Conservation (phyloP, 2,888 invertebrate genomes). For the Himalopsyche anomala region DNA sequence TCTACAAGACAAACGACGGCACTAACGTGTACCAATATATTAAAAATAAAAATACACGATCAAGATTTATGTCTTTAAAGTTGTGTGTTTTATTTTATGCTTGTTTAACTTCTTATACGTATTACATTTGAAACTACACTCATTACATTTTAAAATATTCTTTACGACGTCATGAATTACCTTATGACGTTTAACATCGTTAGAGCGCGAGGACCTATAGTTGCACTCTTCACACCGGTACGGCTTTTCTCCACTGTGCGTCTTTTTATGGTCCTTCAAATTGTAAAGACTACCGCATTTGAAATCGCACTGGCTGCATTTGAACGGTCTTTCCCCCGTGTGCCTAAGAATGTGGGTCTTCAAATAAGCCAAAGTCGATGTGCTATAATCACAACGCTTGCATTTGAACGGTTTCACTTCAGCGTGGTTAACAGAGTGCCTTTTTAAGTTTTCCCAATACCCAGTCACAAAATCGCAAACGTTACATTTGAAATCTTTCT, state of each 20-base stretch:
- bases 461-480: background rate
- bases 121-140: too few species aligned
- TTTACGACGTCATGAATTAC: background rate
- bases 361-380: background rate
- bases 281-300: background rate
- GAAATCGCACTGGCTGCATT: background rate
- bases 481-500: constrained; percentile 17
- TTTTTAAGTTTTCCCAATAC: background rate
- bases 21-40: too few species aligned
- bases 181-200: background rate
- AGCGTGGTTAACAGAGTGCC: background rate
- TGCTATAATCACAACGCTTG: background rate
- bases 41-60: too few species aligned
- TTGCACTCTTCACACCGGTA: background rate
- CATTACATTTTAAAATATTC: background rate
- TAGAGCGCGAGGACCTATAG: background rate
- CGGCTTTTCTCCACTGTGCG: background rate
- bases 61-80: too few species aligned
- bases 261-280: background rate
- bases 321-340: background rate
- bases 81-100: too few species aligned
- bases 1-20: too few species aligned
- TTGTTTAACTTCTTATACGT: too few species aligned
- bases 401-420: constrained; percentile 4
- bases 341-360: background rate